A percentile compares a stretch with the other conserved stretches of the same genome.
phyloP scores from a whole-genome alignment of 2,113 vertebrate genomes.

The Brachirus orientalis region DNA sequence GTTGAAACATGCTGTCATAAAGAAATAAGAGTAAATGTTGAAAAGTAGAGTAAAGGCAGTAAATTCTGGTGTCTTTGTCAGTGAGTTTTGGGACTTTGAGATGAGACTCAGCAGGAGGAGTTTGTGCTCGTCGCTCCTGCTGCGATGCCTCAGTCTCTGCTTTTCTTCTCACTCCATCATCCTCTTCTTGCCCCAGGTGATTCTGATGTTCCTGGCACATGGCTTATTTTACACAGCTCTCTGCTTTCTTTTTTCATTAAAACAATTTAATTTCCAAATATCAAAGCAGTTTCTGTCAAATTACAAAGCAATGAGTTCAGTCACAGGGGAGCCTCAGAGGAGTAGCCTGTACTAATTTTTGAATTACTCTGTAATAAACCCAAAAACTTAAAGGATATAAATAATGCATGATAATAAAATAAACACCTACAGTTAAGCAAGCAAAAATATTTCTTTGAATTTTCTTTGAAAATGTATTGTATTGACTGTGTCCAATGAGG shows the following conservation, averaged over 20 bases:
- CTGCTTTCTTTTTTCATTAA: background rate
- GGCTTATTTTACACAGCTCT: background rate
- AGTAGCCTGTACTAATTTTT: background rate
- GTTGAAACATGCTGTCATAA: background rate
- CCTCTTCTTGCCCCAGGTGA: background rate
- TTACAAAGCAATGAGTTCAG: slow-evolving; percentile 1
- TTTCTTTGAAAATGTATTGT: background rate
- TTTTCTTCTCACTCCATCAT: background rate
- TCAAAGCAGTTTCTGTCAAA: background rate
- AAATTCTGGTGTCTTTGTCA: background rate
- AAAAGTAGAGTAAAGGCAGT: too few species aligned
- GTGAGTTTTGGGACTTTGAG: background rate
- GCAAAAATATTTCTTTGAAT: background rate
- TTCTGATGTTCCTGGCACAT: background rate
- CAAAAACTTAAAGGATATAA: background rate
- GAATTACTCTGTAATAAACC: slow-evolving; percentile 6
- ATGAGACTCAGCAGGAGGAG: background rate
- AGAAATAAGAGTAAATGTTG: background rate
- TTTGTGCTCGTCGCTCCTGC: background rate
- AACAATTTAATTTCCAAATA: background rate
- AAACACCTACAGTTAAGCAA: background rate
- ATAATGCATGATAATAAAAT: background rate
- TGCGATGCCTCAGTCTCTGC: slow-evolving; percentile 10
- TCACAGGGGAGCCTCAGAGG: background rate
- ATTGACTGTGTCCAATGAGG: too few species aligned